phyloP scores from a whole-genome alignment of 2,797 vertebrate species.

The Thripadectes ignobilis region DNA sequence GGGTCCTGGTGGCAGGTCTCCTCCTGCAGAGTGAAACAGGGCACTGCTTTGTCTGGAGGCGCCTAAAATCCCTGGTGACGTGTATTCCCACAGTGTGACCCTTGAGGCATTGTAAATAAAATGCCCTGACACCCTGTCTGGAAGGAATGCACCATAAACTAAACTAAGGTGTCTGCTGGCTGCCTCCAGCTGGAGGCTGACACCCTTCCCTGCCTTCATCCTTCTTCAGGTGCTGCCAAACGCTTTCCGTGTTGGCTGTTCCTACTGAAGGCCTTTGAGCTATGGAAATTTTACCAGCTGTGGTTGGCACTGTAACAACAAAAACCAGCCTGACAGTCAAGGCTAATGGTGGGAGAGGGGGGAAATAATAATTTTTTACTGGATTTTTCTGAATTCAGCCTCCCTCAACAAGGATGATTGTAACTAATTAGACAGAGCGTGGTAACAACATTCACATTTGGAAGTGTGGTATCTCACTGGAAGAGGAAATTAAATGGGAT shows the following conservation, averaged over 20 bases:
- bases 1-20: neutral
- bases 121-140: fast-evolving
- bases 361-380: neutral
- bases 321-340: neutral
- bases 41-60: neutral
- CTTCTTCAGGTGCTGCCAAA: neutral
- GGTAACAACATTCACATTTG: neutral
- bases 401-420: neutral
- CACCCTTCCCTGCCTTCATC: fast-evolving
- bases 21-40: neutral
- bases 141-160: neutral
- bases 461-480: neutral
- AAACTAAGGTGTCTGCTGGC: neutral
- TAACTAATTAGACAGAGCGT: neutral
- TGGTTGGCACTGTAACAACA: neutral
- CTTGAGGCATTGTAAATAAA: neutral
- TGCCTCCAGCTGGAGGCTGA: neutral
- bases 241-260: fast-evolving
- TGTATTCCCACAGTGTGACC: neutral
- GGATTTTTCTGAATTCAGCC: neutral
- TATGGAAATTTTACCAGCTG: neutral
- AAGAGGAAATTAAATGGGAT: conserved; percentile 26
- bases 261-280: neutral
- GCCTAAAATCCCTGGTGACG: neutral
- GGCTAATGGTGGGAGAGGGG: neutral